Base-by-base conservation (phyloP, 37 sponge, comb jelly and placozoan genomes). In the Amphimedon queenslandica region DNA sequence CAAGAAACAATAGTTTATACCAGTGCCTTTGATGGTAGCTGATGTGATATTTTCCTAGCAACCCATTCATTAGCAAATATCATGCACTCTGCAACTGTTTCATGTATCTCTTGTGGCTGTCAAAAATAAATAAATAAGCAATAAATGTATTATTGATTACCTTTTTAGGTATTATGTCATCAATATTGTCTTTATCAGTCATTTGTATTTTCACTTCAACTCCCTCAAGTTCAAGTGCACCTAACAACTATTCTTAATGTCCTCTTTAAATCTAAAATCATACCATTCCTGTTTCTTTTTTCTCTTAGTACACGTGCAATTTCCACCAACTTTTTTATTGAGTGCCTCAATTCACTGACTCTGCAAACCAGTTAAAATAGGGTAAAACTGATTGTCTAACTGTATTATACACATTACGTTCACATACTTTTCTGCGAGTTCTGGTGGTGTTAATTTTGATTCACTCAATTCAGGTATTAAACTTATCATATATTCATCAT, bases 11-110 rank as follows among this genome's bases (percentile, higher is more conserved):
- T n/a, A n/a, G n/a, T n/a, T n/a, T 85, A 53, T 16, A 90, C 78
- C 63, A 90, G 79, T 20, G 91, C 51, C 11, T 37, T 37, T 11
- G 91, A 76, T 8, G 91, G 91, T 25, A 74, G 77, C 56, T 57
- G 37, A 10, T 71, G 36, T 30, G 61, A 57, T 0, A 90, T 67
- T 76, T 68, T 81, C 63, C 82, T 90, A 35, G 91, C 91, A 37
- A 90, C 88, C 82, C 78, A 90, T 30, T 82, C 70, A 55, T 90
- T 90, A 58, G 91, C 83, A 81, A 82, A 85, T 43, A 90, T 90
- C 91, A 90, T 90, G 37, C 87, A 86, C 70, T 90, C 91, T 32
- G 91, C 91, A 8, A 90, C 58, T 0, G 79, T 77, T 37, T 85
- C 88, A 51, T 90, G 91, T 39, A 86, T 73, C 40, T 86, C 83